phyloP scores from a whole-genome alignment of 2,888 invertebrate species.

The Nemotelus pantherinus region DNA sequence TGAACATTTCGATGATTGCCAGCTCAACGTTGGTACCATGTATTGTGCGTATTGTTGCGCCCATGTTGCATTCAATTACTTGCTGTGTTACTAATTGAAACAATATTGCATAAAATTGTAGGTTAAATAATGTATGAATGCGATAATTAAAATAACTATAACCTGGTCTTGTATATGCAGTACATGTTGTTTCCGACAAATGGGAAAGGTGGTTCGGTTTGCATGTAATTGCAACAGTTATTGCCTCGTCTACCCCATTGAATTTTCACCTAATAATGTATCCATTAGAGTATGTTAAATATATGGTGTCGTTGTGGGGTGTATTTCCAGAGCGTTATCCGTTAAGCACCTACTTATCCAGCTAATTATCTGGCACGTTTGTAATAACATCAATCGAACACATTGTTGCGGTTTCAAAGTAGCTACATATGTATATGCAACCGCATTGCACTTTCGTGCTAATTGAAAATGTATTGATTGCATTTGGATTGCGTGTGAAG shows the following conservation, averaged over 20 bases:
- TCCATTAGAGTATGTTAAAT: slow-evolving; percentile 18
- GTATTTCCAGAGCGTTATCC: background rate
- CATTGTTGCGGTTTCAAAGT: slow-evolving; percentile 2
- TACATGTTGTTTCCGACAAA: no score
- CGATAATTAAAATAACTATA: slow-evolving; percentile 29
- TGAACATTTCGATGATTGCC: background rate
- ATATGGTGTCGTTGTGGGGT: background rate
- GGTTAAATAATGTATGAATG: slow-evolving; percentile 30
- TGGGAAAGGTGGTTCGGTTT: no score
- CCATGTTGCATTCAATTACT: slow-evolving; percentile 18
- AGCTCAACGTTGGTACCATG: background rate
- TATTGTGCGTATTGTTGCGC: background rate
- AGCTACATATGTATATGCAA: background rate
- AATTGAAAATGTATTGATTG: background rate
- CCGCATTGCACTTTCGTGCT: background rate
- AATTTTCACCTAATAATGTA: slow-evolving; percentile 32
- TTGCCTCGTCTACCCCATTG: background rate
- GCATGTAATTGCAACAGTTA: no score
- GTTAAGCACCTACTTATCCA: slow-evolving; percentile 1
- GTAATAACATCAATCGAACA: slow-evolving; percentile 8
- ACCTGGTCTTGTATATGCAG: no score
- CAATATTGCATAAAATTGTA: slow-evolving; percentile 31
- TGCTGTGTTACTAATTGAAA: slow-evolving; percentile 30
- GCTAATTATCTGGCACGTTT: background rate
- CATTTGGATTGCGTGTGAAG: no score